These are phyloP conservation scores for Chrysotoxum bicinctum DNA, from an alignment of 2,888 invertebrate genomes.

Conservation along the genomic window DNA sequence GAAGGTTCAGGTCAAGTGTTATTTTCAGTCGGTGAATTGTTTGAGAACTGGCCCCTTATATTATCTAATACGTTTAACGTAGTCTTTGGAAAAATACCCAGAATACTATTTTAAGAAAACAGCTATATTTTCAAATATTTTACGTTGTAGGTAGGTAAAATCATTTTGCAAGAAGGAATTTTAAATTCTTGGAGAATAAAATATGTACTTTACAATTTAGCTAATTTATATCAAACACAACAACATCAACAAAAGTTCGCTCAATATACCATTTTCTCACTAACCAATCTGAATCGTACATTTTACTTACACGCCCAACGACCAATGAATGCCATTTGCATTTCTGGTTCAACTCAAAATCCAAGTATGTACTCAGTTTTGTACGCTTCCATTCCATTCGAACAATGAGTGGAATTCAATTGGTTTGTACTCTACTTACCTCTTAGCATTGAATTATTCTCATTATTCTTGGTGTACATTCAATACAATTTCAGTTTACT, in stretches of 20 bases:
- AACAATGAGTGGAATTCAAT: constrained; percentile 44
- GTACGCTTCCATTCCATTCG: constrained; percentile 22
- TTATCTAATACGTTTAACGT: too few relatives aligned
- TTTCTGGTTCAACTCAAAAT: constrained; percentile 59
- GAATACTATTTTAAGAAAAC: too few relatives aligned
- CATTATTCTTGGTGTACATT: neutral
- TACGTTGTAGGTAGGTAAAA: too few relatives aligned
- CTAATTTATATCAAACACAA: neutral
- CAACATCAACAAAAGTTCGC: constrained; percentile 37
- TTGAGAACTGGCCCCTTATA: too few relatives aligned
- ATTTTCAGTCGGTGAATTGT: too few relatives aligned
- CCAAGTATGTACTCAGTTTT: constrained; percentile 51
- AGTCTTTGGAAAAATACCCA: too few relatives aligned
- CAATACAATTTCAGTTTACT: neutral
- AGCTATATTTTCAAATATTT: too few relatives aligned
- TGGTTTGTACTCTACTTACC: neutral
- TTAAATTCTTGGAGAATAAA: too few relatives aligned
- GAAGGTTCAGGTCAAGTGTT: too few relatives aligned
- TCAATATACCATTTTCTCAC: constrained; percentile 43
- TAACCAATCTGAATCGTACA: constrained; percentile 68
- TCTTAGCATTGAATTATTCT: neutral
- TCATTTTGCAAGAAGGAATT: too few relatives aligned
- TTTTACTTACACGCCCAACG: constrained; percentile 67
- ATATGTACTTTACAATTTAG: too few relatives aligned
- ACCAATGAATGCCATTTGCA: constrained; percentile 67